Evolutionary conservation across 2,888 invertebrate genomes (phyloP), one percentile per base, ranked within the genome.

Genomic region (Drosophila yooni): DNA sequence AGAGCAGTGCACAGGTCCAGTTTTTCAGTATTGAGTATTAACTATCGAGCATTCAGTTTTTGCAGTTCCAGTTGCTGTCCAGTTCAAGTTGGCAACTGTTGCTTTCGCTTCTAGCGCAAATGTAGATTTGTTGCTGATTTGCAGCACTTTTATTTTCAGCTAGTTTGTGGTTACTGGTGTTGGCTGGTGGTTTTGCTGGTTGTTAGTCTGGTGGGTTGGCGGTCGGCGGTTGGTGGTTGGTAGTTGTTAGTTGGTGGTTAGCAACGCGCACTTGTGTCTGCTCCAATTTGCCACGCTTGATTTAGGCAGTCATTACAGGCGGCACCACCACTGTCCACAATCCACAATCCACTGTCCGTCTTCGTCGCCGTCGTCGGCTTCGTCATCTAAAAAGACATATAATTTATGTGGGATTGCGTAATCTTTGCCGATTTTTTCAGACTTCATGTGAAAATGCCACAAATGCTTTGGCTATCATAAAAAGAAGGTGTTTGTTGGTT

Each of bases 201-300:
- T 66, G 65, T 58, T 64, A 59, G 43, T 50, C 76, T 38, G 48
- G 33, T 34, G 36, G 69, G 8, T 51, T 48, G 53, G 66, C 33
- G 53, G 59, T 53, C 57, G 70, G 69, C 60, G 43, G 71, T 53
- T 34, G 38, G 50, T 58, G 57, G 46, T 46, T 50, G 27, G 18
- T n/a, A 15, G 25, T 25, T 53, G 53, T 13, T 46, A 46, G 34
- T 76, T 70, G 60, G 53, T 66, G 70, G 79, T 67, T 74, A 68
- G 70, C 83, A 79, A 70, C 71, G 62, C 76, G 81, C 88, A 86
- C 89, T 86, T 86, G 89, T 84, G 70, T 76, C 83, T 89, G 87
- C 87, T 90, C 87, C 86, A 88, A 88, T 88, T 88, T 90, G 90
- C 80, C 83, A 88, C 80, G 90, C 90, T 88, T 88, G 87, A 88